Evolutionary conservation across 2,797 vertebrate genomes (phyloP).

Genomic region (Poeciliopsis gracilis): DNA sequence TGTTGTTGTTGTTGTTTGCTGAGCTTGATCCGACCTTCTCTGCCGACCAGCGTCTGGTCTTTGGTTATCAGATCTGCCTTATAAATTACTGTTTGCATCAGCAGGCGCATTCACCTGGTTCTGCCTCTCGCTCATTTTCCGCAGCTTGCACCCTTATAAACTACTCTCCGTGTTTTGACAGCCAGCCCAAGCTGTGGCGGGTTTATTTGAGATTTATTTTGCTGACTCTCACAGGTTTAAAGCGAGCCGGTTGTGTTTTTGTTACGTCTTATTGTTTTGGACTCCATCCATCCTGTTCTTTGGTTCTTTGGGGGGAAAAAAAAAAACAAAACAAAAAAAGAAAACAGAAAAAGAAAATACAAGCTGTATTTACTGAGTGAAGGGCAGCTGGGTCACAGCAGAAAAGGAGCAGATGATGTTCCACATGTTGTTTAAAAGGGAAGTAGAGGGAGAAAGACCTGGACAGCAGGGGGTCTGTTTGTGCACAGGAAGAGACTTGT

Average conservation of each 20-base stretch:
- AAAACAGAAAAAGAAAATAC: conserved; percentile 41
- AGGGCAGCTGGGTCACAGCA: conserved; percentile 52
- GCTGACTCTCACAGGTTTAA: conserved; percentile 36
- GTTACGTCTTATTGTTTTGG: neutral
- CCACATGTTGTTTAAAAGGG: conserved; percentile 19
- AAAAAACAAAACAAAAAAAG: conserved; percentile 25
- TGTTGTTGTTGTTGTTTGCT: conserved; percentile 12
- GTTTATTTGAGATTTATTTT: conserved; percentile 38
- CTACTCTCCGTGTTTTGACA: conserved; percentile 29
- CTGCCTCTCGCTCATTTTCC: neutral
- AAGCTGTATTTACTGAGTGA: conserved; percentile 49
- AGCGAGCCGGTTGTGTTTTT: conserved; percentile 25
- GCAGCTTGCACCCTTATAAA: conserved; percentile 19
- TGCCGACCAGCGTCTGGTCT: conserved; percentile 24
- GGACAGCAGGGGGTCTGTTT: conserved; percentile 39
- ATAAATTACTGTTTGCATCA: conserved; percentile 11
- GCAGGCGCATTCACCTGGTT: conserved; percentile 3
- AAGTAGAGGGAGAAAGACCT: conserved; percentile 4
- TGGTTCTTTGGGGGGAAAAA: conserved; percentile 15
- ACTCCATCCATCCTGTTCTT: conserved; percentile 34
- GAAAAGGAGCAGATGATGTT: conserved; percentile 58
- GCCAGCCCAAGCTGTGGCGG: conserved; percentile 1
- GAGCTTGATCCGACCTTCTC: conserved; percentile 31
- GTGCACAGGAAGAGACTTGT: conserved; percentile 16
- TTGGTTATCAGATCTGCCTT: conserved; percentile 23